Evolutionary conservation across 2,888 invertebrate genomes (phyloP), one percentile per base, ranked within the genome.

Genomic region (Entomobrya multifasciata): DNA sequence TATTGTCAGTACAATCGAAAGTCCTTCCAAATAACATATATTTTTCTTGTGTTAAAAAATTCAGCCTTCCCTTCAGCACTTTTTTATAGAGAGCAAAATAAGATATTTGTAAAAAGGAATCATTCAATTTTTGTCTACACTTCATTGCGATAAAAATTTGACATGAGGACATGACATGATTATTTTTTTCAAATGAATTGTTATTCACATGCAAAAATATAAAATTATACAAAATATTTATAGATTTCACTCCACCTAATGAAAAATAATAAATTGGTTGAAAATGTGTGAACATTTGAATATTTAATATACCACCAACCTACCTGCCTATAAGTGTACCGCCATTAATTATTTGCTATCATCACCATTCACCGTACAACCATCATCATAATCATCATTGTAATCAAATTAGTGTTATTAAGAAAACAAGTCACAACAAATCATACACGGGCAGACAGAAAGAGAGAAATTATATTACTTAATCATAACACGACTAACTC

Each of bases 341-440:
- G 36, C 52, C 79, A 79, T 65, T 79, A 79, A 79, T 79, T 79
- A 79, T 52, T n/a, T 60, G 60, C 36, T 79, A 79, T 65, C 79
- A 79, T 49, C 30, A 15, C 79, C 44, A 79, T 79, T 79, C n/a
- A n/a, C n/a, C n/a, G n/a, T n/a, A n/a, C n/a, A n/a, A n/a, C n/a
- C n/a, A n/a, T n/a, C n/a, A n/a, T n/a, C n/a, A n/a, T n/a, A n/a
- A 79, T 79, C 79, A 65, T 65, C 47, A 62, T 27, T 13, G 27
- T 72, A 72, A 72, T 72, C 72, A 52, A 72, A 72, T 72, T 72
- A 72, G 52, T 49, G 72, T 30, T 72, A 72, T 72, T 49, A 72
- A 52, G 44, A 67, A 67, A 67, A 67, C 44, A 72, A 49, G 52
- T 30, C 30, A 72, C 72, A n/a, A n/a, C n/a, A 72, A 72, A 72